Evolutionary conservation across 2,113 vertebrate species (phyloP), one percentile per base, ranked within the genome.

Genomic region (Danionella cerebrum): DNA sequence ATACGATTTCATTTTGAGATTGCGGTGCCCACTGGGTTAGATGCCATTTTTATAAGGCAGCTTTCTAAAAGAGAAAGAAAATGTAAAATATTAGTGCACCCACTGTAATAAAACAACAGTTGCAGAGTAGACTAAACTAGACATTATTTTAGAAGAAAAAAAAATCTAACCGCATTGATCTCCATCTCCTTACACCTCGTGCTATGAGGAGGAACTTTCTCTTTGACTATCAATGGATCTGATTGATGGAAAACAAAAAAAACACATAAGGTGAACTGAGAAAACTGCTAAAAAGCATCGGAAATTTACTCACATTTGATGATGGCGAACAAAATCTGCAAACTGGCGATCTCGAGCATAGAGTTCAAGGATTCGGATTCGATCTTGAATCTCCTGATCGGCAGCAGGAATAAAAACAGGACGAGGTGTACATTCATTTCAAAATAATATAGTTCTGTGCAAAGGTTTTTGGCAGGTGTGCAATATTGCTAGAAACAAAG

Each of bases 351-450:
- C 94, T 73, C 90, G 94, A 44, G 92, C 84, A 9, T 96, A 96
- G 16, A 97, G 90, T 73, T 98, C 94, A 81, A 97, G 88, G 82
- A 97, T 93, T 75, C 91, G 91, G 85, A 95, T 95, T 80, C 94
- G 86, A 80, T 98, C 95, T 82, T 97, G 93, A 84, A 96, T 97
- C 85, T 97, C 95, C 95, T 97, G 74, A 48, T 45, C 1, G 21
- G 54, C 47, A 33, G 6, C 22, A 55, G 39, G 6, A 63, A 3
- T 27, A 41, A 44, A 66, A 22, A 24, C 13, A 24, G 2, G 22
- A 5, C 38, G 2, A 18, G n/a, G 5, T 33, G 5, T 3, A 33
- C 29, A 33, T 6, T 9, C 1, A 6, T 33, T 33, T 33, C 29
- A 2, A 6, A 6, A 2, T 6, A 33, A 5, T 6, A 33, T 9